phyloP scores from a whole-genome alignment of 2,797 vertebrate species.

The Anniella stebbinsi region DNA sequence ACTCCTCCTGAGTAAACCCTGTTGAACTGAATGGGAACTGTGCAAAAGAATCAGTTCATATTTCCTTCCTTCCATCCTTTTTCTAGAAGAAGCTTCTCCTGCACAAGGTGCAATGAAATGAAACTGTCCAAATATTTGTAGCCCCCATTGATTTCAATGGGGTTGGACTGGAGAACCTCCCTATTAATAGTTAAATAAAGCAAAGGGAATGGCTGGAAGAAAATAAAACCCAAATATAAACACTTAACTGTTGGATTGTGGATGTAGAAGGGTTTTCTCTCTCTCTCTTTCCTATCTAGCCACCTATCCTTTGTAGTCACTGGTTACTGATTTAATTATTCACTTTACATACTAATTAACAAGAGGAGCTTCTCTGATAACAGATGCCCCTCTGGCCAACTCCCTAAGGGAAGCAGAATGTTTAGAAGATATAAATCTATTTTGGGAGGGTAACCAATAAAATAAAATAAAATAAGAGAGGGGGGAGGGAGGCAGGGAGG shows the following conservation, averaged over 20 bases:
- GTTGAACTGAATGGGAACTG: background rate
- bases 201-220: background rate
- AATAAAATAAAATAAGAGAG: background rate
- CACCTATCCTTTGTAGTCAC: background rate
- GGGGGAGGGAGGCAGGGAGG: too few relatives aligned
- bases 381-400: constrained; percentile 69
- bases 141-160: background rate
- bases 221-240: background rate
- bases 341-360: constrained; percentile 64
- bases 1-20: background rate
- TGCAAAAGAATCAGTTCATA: background rate
- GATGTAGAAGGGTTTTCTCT: background rate
- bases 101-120: background rate
- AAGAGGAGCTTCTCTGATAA: constrained; percentile 61
- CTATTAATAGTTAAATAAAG: background rate
- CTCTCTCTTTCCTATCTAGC: too few relatives aligned
- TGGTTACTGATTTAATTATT: constrained; percentile 58
- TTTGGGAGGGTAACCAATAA: constrained; percentile 59
- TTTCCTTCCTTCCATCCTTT: background rate
- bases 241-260: background rate
- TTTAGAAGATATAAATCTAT: constrained; percentile 63
- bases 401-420: constrained; percentile 54
- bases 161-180: background rate
- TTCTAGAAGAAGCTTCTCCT: background rate
- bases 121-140: background rate